phyloP scores from a whole-genome alignment of 2,888 invertebrate species.

The Hypena proboscidalis region DNA sequence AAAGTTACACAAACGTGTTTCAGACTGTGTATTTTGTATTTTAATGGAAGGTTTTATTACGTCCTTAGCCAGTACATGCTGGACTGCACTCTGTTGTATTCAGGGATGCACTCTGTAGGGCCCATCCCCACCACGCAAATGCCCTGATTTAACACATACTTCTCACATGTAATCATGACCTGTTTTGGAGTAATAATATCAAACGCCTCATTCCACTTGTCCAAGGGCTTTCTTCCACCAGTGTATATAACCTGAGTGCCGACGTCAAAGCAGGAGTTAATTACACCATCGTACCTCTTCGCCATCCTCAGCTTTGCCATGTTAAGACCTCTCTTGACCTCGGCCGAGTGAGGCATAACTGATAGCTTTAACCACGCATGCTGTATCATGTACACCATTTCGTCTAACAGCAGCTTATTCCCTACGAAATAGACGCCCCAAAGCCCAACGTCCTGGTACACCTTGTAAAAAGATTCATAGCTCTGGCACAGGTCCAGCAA shows the following conservation, averaged over 20 bases:
- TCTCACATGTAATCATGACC: constrained; percentile 44
- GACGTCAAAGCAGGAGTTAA: constrained; percentile 64
- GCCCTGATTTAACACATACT: constrained; percentile 50
- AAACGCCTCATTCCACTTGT: too few species aligned
- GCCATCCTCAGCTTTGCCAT: constrained; percentile 58
- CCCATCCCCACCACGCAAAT: constrained; percentile 74
- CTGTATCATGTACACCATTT: constrained; percentile 65
- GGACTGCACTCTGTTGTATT: constrained; percentile 64
- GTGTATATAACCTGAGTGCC: constrained; percentile 63
- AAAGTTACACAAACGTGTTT: too few species aligned
- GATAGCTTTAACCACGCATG: constrained; percentile 71
- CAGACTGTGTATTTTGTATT: too few species aligned
- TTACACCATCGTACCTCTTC: constrained; percentile 49
- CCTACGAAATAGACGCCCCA: constrained; percentile 79
- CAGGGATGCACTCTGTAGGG: constrained; percentile 69
- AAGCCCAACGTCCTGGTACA: constrained; percentile 71
- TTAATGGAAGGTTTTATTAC: too few species aligned
- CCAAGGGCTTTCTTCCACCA: constrained; percentile 47
- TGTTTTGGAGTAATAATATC: constrained; percentile 13
- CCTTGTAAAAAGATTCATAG: constrained; percentile 73
- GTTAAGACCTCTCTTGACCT: constrained; percentile 62
- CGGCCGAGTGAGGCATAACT: constrained; percentile 46
- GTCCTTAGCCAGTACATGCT: constrained; percentile 69
- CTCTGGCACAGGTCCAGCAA: constrained; percentile 58
- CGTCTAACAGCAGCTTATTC: constrained; percentile 57